Conservation (phyloP, 2,888 invertebrate genomes). For the Agrochola circellaris region DNA sequence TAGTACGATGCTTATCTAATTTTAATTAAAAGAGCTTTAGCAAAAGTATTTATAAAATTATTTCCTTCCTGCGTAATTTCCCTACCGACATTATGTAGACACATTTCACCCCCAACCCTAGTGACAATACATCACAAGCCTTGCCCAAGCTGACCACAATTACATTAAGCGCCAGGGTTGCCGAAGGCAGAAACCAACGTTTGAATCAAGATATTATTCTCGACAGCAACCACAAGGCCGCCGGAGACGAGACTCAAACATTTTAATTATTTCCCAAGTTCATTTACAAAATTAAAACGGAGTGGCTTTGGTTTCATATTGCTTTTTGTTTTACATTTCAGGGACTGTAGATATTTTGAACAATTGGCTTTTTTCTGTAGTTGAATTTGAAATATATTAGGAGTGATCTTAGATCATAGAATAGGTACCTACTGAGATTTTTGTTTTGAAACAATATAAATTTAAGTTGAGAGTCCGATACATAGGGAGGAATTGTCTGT, state of each 20-base stretch:
- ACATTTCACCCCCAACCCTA: slow-evolving; percentile 10
- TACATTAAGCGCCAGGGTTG: slow-evolving; percentile 28
- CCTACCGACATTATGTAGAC: background rate
- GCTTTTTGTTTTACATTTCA: slow-evolving; percentile 31
- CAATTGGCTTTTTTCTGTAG: background rate
- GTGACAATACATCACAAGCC: slow-evolving; percentile 9
- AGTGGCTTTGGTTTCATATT: slow-evolving; percentile 31
- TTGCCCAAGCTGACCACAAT: slow-evolving; percentile 29
- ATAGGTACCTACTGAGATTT: no score
- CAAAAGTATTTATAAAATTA: background rate
- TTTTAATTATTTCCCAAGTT: slow-evolving; percentile 60
- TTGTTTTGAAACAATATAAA: no score
- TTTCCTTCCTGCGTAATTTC: background rate
- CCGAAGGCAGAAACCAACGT: slow-evolving; percentile 34
- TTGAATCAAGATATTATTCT: slow-evolving; percentile 38
- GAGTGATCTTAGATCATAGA: background rate
- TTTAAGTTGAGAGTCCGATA: background rate
- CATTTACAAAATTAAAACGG: slow-evolving; percentile 55
- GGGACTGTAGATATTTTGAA: slow-evolving; percentile 2
- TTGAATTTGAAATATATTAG: slow-evolving; percentile 8
- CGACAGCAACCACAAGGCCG: slow-evolving; percentile 37
- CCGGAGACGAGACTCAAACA: slow-evolving; percentile 30
- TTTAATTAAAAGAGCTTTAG: background rate
- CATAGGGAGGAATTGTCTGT: background rate
- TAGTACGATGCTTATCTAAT: background rate